A percentile compares a stretch with the other conserved stretches of the same genome.
Evolutionary conservation across 2,797 vertebrate species (phyloP).

Genomic region (Sebastes cheni): DNA sequence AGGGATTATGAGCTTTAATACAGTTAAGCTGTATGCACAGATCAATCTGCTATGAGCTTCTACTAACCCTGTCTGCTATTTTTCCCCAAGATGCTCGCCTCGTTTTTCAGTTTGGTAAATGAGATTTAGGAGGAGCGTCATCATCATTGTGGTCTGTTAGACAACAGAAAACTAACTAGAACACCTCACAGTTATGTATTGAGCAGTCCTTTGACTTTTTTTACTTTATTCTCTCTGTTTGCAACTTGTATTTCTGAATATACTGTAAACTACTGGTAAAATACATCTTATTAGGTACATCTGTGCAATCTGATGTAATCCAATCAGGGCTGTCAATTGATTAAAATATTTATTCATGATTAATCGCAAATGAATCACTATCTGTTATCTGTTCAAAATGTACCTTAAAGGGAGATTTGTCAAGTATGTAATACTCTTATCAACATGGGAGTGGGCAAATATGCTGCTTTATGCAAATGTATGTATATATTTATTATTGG

Average conservation of each 20-base stretch:
- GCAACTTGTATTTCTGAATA: background rate
- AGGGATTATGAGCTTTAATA: constrained; percentile 79
- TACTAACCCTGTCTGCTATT: constrained; percentile 46
- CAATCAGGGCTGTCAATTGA: background rate
- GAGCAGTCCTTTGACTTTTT: constrained; percentile 66
- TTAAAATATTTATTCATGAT: too few relatives aligned
- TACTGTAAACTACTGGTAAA: background rate
- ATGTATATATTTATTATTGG: too few relatives aligned
- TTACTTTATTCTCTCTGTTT: constrained; percentile 36
- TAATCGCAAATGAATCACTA: too few relatives aligned
- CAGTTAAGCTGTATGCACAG: constrained; percentile 67
- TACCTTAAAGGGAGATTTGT: too few relatives aligned
- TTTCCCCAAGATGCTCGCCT: constrained; percentile 37
- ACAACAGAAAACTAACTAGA: constrained; percentile 55
- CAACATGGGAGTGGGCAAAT: too few relatives aligned
- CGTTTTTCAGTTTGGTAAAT: constrained; percentile 41
- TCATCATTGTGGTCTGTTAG: constrained; percentile 51
- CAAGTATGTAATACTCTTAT: too few relatives aligned
- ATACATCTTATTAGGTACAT: background rate
- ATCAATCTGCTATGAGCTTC: constrained; percentile 74
- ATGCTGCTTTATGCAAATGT: too few relatives aligned
- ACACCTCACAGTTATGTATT: constrained; percentile 70
- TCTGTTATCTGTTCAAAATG: too few relatives aligned
- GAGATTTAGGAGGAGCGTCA: constrained; percentile 47
- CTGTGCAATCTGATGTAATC: background rate